Conservation (phyloP, 2,113 vertebrate genomes). For the Anoura caudifer region DNA sequence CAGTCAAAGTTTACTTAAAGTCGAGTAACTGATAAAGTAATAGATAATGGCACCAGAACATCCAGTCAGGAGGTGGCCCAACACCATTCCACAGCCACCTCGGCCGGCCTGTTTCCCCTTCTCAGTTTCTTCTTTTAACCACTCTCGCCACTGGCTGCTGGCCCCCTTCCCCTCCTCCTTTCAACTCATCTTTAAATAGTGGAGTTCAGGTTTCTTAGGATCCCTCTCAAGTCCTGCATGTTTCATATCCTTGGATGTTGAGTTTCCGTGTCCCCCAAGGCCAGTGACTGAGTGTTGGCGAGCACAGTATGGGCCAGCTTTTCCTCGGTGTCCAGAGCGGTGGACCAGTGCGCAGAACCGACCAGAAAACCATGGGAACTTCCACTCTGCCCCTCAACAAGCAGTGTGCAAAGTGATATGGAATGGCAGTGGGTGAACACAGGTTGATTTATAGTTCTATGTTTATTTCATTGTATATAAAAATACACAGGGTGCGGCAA, state of each 20-base stretch:
- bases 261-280: not conserved
- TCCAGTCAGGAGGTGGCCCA: not conserved
- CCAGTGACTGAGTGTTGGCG: not conserved
- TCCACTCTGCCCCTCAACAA: not conserved
- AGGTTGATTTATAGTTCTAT: not conserved
- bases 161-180: not conserved
- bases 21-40: not conserved
- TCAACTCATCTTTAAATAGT: not conserved
- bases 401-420: not conserved
- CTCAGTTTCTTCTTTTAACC: not conserved
- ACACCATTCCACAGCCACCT: accelerated
- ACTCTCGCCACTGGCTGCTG: not conserved
- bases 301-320: no score
- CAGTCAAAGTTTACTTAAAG: not conserved
- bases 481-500: not conserved
- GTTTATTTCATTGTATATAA: not conserved
- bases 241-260: not conserved
- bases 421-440: not conserved
- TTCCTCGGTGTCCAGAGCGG: not conserved
- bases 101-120: not conserved
- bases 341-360: accelerated
- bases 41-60: not conserved
- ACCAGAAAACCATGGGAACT: not conserved
- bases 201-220: not conserved
- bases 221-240: not conserved